Conservation (phyloP, 2,797 vertebrate species). For the Chiropotes sagulatus region DNA sequence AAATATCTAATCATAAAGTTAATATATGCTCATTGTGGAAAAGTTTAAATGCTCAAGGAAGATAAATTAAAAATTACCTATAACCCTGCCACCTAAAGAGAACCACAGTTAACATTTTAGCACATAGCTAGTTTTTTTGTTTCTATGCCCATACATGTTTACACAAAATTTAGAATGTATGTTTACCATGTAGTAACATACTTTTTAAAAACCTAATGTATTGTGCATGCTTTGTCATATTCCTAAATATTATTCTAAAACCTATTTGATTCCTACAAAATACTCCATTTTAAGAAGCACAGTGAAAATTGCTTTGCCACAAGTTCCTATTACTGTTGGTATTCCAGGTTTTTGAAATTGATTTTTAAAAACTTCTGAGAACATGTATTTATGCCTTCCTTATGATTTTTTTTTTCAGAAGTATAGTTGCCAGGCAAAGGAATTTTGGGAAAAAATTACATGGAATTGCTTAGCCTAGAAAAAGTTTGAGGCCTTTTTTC, state of each 20-base stretch:
- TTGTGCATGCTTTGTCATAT: not conserved
- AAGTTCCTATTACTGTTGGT: not conserved
- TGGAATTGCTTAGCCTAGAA: not conserved
- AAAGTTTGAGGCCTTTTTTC: not conserved
- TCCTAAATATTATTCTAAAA: conserved; percentile 27
- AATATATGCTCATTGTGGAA: not conserved
- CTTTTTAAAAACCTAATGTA: not conserved
- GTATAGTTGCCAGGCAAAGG: not conserved
- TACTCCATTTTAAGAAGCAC: not conserved
- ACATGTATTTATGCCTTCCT: not conserved
- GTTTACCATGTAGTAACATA: not conserved
- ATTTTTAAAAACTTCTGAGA: conserved; percentile 25
- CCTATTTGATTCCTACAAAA: not conserved
- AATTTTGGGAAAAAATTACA: not conserved
- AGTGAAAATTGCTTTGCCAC: not conserved
- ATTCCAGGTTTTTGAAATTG: conserved; percentile 38
- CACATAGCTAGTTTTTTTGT: not conserved
- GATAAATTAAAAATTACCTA: not conserved
- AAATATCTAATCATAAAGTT: not conserved
- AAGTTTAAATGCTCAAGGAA: not conserved
- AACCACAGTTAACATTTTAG: not conserved
- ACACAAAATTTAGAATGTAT: not conserved
- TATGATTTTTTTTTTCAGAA: not conserved
- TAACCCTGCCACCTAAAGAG: not conserved
- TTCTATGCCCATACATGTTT: not conserved